phyloP scores from a whole-genome alignment of 2,888 invertebrate species.

The Lamproptera curius region DNA sequence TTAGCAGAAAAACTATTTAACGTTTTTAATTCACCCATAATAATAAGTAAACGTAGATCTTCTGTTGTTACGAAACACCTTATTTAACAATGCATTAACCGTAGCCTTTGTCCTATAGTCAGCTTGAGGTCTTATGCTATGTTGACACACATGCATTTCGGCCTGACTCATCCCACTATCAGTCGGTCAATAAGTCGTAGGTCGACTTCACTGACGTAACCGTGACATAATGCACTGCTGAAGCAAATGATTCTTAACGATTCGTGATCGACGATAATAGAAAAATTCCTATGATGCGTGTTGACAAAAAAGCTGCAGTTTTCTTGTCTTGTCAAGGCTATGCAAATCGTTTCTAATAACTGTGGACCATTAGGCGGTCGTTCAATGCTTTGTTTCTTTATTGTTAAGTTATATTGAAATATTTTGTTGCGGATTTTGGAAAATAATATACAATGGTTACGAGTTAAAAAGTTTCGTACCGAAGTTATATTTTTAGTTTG shows the following conservation, averaged over 20 bases:
- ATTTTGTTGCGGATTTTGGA: too few relatives aligned
- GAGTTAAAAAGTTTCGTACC: too few relatives aligned
- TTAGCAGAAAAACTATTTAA: too few relatives aligned
- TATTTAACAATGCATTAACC: not conserved
- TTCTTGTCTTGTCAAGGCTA: not conserved
- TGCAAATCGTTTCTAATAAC: too few relatives aligned
- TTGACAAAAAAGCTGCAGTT: not conserved
- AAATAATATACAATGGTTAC: too few relatives aligned
- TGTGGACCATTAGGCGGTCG: too few relatives aligned
- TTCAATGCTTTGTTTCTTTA: too few relatives aligned
- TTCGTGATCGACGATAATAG: conserved; percentile 3
- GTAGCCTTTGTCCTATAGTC: conserved; percentile 14
- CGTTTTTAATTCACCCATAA: too few relatives aligned
- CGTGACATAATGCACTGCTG: conserved; percentile 10
- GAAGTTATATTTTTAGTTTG: too few relatives aligned
- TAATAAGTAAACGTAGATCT: too few relatives aligned
- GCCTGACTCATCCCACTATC: conserved; percentile 4
- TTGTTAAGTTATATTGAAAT: too few relatives aligned
- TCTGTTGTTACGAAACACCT: conserved; percentile 3
- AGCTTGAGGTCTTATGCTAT: conserved; percentile 1
- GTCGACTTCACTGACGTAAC: conserved; percentile 13
- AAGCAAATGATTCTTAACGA: not conserved
- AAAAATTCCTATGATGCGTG: conserved; percentile 9
- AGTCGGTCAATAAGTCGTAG: conserved; percentile 19
- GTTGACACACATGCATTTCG: not conserved